Evolutionary conservation across 1,140 invertebrate genomes (phyloP).

Genomic region (Scaptomyza pallida): DNA sequence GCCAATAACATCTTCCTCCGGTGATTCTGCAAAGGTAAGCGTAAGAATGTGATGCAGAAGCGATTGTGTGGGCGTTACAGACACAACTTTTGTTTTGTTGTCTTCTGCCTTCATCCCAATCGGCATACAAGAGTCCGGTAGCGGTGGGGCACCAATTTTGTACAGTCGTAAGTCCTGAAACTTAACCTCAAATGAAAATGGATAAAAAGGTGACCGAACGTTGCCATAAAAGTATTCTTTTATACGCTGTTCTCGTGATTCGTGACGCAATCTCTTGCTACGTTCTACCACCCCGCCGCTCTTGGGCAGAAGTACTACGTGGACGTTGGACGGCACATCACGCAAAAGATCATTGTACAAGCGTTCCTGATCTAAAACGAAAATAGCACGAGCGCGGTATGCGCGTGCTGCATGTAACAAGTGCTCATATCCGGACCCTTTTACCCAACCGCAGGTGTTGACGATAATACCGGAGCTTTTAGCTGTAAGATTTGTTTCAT

Average conservation of each 20-base stretch:
- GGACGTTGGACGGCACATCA: constrained; percentile 96
- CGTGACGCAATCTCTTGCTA: constrained; percentile 88
- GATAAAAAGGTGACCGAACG: constrained; percentile 91
- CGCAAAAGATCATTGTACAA: constrained; percentile 96
- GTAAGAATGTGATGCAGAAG: constrained; percentile 95
- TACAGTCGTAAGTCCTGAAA: constrained; percentile 95
- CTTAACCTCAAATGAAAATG: constrained; percentile 95
- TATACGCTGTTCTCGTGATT: constrained; percentile 92
- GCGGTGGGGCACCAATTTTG: constrained; percentile 96
- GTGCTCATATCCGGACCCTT: constrained; percentile 93
- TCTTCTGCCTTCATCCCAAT: constrained; percentile 97
- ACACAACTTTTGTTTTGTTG: constrained; percentile 95
- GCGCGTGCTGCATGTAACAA: constrained; percentile 94
- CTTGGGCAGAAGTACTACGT: constrained; percentile 97
- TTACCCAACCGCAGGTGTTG: constrained; percentile 99
- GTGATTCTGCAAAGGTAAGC: constrained; percentile 91
- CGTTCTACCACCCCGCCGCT: constrained; percentile 98
- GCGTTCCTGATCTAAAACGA: constrained; percentile 98
- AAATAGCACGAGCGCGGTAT: constrained; percentile 97
- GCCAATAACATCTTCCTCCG: constrained; percentile 91
- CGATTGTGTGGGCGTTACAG: constrained; percentile 89
- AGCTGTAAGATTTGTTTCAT: constrained; percentile 85
- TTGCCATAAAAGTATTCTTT: constrained; percentile 98
- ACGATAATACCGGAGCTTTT: constrained; percentile 97
- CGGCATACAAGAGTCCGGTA: constrained; percentile 97